Conservation (phyloP, 1,140 invertebrate species). For the Diabrotica virgifera region DNA sequence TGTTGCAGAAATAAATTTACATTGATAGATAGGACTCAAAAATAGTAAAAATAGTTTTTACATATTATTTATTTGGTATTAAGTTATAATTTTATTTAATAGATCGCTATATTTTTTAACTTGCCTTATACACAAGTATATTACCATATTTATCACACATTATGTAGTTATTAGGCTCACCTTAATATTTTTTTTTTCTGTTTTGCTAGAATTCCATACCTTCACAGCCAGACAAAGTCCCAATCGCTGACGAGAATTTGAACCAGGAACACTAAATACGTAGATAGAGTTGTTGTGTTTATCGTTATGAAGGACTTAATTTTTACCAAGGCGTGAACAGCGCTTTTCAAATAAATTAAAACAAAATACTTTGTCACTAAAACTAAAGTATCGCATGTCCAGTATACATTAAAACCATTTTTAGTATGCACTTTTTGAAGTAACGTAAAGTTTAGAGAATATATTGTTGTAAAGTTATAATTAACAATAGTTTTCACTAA, state of each 20-base stretch:
- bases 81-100: too few relatives aligned
- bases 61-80: too few relatives aligned
- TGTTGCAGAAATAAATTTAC: too few relatives aligned
- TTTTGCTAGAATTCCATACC: slow-evolving; percentile 65
- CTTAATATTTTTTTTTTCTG: slow-evolving; percentile 29
- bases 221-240: slow-evolving; percentile 55
- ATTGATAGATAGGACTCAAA: too few relatives aligned
- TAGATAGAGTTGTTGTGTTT: neutral
- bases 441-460: neutral
- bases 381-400: slow-evolving; percentile 15
- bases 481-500: slow-evolving; percentile 16
- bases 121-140: neutral
- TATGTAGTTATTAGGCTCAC: neutral
- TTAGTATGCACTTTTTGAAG: slow-evolving; percentile 11
- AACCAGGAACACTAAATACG: slow-evolving; percentile 53
- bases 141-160: neutral
- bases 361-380: slow-evolving; percentile 9
- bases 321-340: neutral
- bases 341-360: neutral
- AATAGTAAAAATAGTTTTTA: too few relatives aligned
- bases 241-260: slow-evolving; percentile 66
- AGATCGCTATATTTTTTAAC: too few relatives aligned
- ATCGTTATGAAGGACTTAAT: slow-evolving; percentile 6
- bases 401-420: neutral
- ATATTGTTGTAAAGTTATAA: slow-evolving; percentile 13